These are phyloP conservation scores for Nicator chloris DNA, from an alignment of 2,113 vertebrate species.

Conservation along the genomic window DNA sequence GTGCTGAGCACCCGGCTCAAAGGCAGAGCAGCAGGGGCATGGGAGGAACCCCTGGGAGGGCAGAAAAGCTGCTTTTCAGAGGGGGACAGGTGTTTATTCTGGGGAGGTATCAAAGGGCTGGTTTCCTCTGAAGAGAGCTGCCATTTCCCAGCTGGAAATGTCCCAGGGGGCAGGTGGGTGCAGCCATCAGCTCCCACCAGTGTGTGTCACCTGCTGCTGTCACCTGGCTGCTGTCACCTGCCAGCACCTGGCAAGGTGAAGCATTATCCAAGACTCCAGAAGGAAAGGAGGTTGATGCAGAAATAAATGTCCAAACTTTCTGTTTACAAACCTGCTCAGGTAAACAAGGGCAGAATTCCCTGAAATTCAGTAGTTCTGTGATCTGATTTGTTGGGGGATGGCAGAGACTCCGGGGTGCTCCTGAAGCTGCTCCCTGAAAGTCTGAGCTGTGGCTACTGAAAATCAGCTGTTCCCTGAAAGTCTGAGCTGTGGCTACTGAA, in stretches of 20 bases:
- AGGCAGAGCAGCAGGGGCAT: background rate
- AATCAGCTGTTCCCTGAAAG: background rate
- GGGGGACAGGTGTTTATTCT: background rate
- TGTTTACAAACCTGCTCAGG: background rate
- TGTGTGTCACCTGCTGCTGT: background rate
- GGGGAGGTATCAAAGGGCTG: background rate
- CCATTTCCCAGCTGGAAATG: background rate
- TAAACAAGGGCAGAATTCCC: background rate
- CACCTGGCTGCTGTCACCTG: background rate
- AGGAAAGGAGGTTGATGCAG: background rate
- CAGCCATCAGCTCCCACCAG: background rate
- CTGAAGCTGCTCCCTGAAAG: background rate
- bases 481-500: background rate
- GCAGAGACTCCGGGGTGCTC: background rate
- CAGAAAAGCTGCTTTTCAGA: background rate
- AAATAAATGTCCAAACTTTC: background rate
- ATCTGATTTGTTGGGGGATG: background rate
- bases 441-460: background rate
- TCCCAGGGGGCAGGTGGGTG: background rate
- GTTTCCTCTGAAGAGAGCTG: background rate
- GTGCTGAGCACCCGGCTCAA: background rate
- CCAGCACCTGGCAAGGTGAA: background rate
- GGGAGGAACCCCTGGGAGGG: background rate
- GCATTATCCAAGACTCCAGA: background rate
- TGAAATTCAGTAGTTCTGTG: background rate